Base-by-base conservation (phyloP, 2,797 vertebrate species). In the Heterohyrax brucei region DNA sequence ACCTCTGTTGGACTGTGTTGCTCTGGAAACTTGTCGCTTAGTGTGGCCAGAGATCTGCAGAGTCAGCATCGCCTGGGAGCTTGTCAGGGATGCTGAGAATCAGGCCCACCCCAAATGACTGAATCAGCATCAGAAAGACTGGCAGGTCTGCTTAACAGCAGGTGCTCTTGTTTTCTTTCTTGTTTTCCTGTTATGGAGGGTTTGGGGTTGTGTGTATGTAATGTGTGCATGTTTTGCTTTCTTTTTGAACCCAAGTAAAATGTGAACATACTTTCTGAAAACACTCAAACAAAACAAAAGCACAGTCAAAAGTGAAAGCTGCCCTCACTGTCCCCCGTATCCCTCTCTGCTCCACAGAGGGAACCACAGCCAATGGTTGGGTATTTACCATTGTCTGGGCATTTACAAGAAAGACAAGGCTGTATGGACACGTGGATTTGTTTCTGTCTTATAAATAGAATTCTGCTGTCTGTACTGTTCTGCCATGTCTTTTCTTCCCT, bases 171-270 rank as follows among this genome's bases (percentile, higher is more conserved):
- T 39, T 82, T 76, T 48, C 72, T 59, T 44, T 73, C 22, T 39
- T 46, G 3, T 76, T 62, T 81, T 39, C 62, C 18, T 92, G 33
- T 76, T 78, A 28, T 9, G 19, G 70, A 28, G 48, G 68, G 68
- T 70, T 70, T 70, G 10, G 7, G 24, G n/a, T 46, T 7, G 46
- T 24, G 21, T 18, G 73, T 13, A 28, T 24, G 21, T 18, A 33
- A 28, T 66, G 33, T 44, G 19, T 39, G 14, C 21, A 33, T n/a
- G 22, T 50, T 80, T 78, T n/a, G 1, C 59, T 94, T 72, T 48
- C 28, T 73, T 94, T 94, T 87, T 81, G 28, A 76, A 53, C 39
- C 33, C 39, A 86, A 50, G 21, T 28, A 68, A 72, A 87, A 93
- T 46, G 64, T n/a, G 53, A 75, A 85, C 48, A 12, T 30, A n/a